These are phyloP conservation scores for Calliopum simillimum DNA, from an alignment of 2,888 invertebrate species.

Conservation along the genomic window DNA sequence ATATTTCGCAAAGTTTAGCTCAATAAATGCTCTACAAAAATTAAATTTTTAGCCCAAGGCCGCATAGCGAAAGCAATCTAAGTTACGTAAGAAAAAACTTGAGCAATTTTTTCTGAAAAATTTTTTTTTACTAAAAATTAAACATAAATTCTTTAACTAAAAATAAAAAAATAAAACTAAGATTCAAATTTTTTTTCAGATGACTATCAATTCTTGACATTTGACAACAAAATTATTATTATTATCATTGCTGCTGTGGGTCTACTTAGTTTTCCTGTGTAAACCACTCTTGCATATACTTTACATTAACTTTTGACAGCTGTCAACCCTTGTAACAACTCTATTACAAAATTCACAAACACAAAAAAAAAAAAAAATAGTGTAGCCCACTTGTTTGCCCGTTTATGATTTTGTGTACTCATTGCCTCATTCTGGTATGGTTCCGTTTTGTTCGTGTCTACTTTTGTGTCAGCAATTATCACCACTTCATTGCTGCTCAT, in stretches of 20 bases:
- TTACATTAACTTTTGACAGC: conserved; percentile 22
- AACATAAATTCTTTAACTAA: not conserved
- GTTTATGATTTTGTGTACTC: not conserved
- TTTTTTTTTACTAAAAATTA: not conserved
- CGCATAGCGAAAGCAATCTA: not conserved
- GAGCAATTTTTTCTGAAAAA: not conserved
- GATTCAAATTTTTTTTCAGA: too few species aligned
- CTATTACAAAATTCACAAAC: not conserved
- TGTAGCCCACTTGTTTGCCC: too few species aligned
- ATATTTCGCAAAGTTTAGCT: too few species aligned
- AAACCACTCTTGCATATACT: not conserved
- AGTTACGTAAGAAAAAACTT: not conserved
- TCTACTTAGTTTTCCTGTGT: not conserved
- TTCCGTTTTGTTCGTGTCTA: conserved; percentile 8
- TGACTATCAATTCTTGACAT: not conserved
- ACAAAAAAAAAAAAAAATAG: not conserved
- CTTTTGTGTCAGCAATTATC: conserved; percentile 13
- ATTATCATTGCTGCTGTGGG: not conserved
- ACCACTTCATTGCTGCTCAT: not conserved
- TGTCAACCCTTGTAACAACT: conserved; percentile 29
- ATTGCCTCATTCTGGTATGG: not conserved
- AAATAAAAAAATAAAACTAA: not conserved
- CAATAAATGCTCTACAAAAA: too few species aligned
- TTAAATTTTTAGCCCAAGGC: too few species aligned
- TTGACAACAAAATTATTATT: conserved; percentile 19